Percentiles rank a stretch among this genome's conserved stretches.
Conservation (phyloP, 2,113 vertebrate genomes). For the Halichoerus grypus region DNA sequence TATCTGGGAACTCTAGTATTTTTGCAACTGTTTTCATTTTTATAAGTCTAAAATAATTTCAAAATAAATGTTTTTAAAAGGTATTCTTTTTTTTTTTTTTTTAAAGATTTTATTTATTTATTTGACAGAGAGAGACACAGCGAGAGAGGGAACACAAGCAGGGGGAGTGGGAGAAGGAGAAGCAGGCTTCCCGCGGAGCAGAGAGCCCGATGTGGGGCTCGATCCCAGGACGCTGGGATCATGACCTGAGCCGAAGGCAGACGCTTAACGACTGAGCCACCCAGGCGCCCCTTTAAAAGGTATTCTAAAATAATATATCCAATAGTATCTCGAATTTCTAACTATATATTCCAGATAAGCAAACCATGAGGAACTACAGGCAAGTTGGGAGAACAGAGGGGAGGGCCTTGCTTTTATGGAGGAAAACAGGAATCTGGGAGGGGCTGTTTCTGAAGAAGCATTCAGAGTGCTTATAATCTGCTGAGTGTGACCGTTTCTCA, state of each 20-base stretch:
- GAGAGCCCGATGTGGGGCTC: too few species aligned
- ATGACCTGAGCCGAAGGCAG: too few species aligned
- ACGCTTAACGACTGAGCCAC: too few species aligned
- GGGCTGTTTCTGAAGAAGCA: neutral
- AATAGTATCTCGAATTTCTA: slow-evolving; percentile 15
- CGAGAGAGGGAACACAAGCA: too few species aligned
- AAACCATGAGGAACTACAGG: neutral
- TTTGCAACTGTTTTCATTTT: neutral
- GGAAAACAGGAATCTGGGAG: neutral
- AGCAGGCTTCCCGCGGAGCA: too few species aligned
- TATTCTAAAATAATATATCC: neutral
- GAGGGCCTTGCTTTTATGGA: neutral
- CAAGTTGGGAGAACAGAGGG: neutral
- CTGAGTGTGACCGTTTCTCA: neutral
- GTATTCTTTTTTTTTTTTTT: too few species aligned
- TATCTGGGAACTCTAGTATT: neutral
- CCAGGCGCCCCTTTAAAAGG: too few species aligned
- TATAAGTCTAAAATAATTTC: neutral
- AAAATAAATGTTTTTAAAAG: neutral
- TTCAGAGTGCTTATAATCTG: neutral
- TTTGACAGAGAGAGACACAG: too few species aligned
- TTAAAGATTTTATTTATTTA: too few species aligned
- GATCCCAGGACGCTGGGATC: too few species aligned
- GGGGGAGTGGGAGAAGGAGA: too few species aligned
- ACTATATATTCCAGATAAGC: neutral